Percentiles rank a stretch among this genome's conserved stretches.
Conservation (phyloP, 2,113 vertebrate genomes). For the Heterotilapia buettikoferi region DNA sequence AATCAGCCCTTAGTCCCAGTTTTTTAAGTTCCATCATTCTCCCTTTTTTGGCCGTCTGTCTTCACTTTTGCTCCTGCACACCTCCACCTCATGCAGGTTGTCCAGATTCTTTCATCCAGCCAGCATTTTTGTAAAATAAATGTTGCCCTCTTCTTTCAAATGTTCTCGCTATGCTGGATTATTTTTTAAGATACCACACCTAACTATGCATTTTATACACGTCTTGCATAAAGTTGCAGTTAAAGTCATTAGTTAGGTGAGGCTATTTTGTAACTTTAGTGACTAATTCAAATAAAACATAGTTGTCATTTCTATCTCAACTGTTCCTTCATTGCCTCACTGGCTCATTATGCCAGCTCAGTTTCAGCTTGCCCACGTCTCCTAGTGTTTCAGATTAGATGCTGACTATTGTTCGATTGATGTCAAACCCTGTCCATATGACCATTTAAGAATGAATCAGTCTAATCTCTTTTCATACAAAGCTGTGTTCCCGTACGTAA, state of each 20-base stretch:
- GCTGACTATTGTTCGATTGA: background rate
- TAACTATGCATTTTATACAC: background rate
- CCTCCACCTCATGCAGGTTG: background rate
- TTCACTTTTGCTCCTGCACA: background rate
- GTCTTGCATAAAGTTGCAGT: background rate
- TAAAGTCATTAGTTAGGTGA: background rate
- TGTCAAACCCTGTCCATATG: background rate
- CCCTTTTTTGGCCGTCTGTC: background rate
- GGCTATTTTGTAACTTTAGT: background rate
- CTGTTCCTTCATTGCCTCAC: background rate
- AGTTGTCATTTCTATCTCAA: background rate
- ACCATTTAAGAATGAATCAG: background rate
- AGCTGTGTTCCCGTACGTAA: background rate
- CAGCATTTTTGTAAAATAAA: background rate
- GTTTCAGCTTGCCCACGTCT: background rate
- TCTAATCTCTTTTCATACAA: background rate
- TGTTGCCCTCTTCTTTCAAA: background rate
- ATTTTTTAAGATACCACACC: background rate
- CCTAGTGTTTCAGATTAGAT: background rate
- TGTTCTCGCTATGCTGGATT: no score
- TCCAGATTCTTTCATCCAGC: background rate
- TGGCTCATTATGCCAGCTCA: rapidly evolving
- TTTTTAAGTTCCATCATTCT: rapidly evolving
- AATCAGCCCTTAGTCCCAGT: background rate
- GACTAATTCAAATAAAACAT: background rate